Base-by-base conservation (phyloP, 2,888 invertebrate genomes). In the Microctonus aethiopoides region DNA sequence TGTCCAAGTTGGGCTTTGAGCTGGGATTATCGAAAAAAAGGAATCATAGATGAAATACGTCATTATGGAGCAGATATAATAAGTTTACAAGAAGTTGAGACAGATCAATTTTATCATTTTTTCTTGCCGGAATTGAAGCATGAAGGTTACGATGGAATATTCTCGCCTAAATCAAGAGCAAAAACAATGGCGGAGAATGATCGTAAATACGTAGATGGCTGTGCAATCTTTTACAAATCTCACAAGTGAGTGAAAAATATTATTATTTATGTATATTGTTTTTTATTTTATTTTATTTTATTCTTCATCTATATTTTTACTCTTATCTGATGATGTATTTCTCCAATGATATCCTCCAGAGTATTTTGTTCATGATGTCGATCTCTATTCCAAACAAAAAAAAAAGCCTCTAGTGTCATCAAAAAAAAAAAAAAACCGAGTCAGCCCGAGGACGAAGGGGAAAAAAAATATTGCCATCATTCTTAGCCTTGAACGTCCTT, bases 1-100 rank as follows among this genome's bases (percentile, higher is more conserved):
- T 99, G 99, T 87, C 99, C 99, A 24, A 95, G 96, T 80, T 99
- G 99, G 99, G 99, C 99, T 66, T 91, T 99, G 72, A 95, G 94
- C 87, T 99, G 99, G 99, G 97, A 98, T 83, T 99, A 99, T 89
- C 91, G 99, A 79, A 97, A 98, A 90, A 97, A 97, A 88, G 94
- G 95, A 74, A 99, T 99, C 84, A 91, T 99, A 83, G 95, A 96
- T 84, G 99, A 99, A 88, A 97, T 99, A 84, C 91, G 95, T 78
- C 96, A 96, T 87, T 98, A 98, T 87, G 93, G 95, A 67, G 98
- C 98, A 62, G 99, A 99, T 87, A 97, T 99, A 80, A 98, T 99
- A 86, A 97, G 97, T 84, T 91, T 96, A 83, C 92, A 99, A 92
- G 99, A 99, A 89, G 98, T 99, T 72, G 99, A 99, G 88, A 99